Base-by-base conservation (phyloP, 2,113 vertebrate species). In the Gnathonemus longibarbis region DNA sequence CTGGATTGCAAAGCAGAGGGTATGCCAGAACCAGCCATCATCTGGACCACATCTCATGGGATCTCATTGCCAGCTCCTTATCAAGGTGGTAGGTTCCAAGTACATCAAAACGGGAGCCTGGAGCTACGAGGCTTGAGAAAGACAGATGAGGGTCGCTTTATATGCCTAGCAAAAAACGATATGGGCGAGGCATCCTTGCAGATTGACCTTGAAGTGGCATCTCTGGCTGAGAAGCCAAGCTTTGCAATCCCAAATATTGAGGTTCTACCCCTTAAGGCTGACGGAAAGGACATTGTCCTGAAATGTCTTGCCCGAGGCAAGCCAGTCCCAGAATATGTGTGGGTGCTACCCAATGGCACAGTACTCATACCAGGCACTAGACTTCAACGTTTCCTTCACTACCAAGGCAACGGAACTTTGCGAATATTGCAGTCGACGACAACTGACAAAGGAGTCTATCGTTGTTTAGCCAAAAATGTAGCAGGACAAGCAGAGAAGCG, bases 401-500 rank as follows among this genome's bases (percentile, higher is more conserved):
- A 93, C 90, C 89, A 87, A 56, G 90, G 89, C n/a, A 96, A 95
- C 31, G 96, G 96, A 58, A 95, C 93, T 83, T 91, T 97, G 49
- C 92, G 62, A 88, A 96, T 96, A 89, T 89, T 84, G 27, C 94
- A 91, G n/a, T 93, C 94, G 0, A 89, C 84, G 52, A 87, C 93
- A 86, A 90, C 70, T 87, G 96, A 96, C 90, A 96, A 96, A 91
- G 96, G 96, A 85, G 94, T 95, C 3, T 97, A 96, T 92, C 92
- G 95, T 17, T 96, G 96, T 89, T 87, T 96, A 2, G 96, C 95
- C 19, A 96, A 93, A 91, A 97, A 97, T 90, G 92, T 95, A 70
- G 96, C 95, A n/a, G 96, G 96, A 88, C 95, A 95, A 93, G 95
- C 94, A 0, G 96, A 96, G 91, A 97, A 97, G 91, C 93, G 94